Conservation (phyloP, 2,888 invertebrate species). For the Melieria crassipennis region DNA sequence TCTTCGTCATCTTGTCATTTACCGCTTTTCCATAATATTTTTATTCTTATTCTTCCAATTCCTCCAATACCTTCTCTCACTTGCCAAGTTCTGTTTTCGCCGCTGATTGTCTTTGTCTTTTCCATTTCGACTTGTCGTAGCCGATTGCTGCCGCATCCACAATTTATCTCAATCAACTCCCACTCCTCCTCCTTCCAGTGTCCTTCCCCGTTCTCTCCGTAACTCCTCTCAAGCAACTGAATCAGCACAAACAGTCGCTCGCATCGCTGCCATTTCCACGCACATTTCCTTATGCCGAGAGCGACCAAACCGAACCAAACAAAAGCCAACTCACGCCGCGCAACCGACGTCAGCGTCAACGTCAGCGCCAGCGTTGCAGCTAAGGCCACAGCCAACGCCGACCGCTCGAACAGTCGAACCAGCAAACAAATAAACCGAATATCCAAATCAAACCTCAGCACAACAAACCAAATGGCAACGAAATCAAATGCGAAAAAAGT, state of each 20-base stretch:
- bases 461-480: constrained; percentile 1
- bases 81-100: too few relatives aligned
- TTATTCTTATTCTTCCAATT: too few relatives aligned
- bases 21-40: too few relatives aligned
- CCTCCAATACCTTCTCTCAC: too few relatives aligned
- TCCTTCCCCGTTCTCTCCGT: too few relatives aligned
- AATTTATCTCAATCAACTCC: too few relatives aligned
- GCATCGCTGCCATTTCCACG: background rate
- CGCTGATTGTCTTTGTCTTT: too few relatives aligned
- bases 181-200: too few relatives aligned
- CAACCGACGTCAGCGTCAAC: constrained; percentile 3
- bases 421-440: constrained; percentile 8
- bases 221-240: constrained; percentile 11
- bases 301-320: constrained; percentile 17
- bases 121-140: too few relatives aligned
- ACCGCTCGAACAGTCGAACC: background rate
- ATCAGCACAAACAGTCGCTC: constrained; percentile 11
- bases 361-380: background rate
- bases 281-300: constrained; percentile 24
- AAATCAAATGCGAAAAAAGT: constrained; percentile 6
- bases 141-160: too few relatives aligned
- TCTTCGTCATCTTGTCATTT: too few relatives aligned
- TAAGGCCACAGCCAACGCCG: constrained; percentile 1
- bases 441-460: constrained; percentile 24
- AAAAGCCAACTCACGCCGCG: constrained; percentile 12